phyloP scores from a whole-genome alignment of 2,888 invertebrate species.

The Epistrophe eligans region DNA sequence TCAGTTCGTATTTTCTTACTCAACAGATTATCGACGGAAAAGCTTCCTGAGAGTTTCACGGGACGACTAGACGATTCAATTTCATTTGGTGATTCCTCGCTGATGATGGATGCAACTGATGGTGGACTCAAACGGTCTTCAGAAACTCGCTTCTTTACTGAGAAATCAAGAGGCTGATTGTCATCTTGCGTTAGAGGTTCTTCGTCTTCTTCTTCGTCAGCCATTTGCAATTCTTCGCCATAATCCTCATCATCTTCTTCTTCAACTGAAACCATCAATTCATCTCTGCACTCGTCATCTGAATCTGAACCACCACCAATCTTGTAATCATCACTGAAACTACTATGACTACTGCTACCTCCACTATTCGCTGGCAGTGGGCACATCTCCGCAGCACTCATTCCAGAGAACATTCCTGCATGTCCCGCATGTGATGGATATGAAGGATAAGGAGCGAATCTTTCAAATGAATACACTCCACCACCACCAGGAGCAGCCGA shows the following conservation, averaged over 20 bases:
- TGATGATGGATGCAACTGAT: background rate
- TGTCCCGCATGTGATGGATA: slow-evolving; percentile 46
- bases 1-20: slow-evolving; percentile 79
- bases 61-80: slow-evolving; percentile 23
- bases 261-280: slow-evolving; percentile 66
- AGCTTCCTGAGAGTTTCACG: slow-evolving; percentile 77
- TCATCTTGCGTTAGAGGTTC: slow-evolving; percentile 70
- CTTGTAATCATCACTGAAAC: slow-evolving; percentile 79
- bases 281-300: slow-evolving; percentile 73
- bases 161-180: slow-evolving; percentile 82
- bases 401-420: slow-evolving; percentile 49
- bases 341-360: slow-evolving; percentile 79
- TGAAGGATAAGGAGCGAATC: slow-evolving; percentile 60
- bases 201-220: slow-evolving; percentile 76
- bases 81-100: slow-evolving; percentile 21
- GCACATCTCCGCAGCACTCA: slow-evolving; percentile 44
- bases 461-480: slow-evolving; percentile 85
- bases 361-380: slow-evolving; percentile 52
- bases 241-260: slow-evolving; percentile 77
- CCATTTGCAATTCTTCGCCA: slow-evolving; percentile 75
- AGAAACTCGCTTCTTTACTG: slow-evolving; percentile 80
- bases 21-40: slow-evolving; percentile 81
- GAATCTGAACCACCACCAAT: slow-evolving; percentile 78
- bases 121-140: slow-evolving; percentile 57
- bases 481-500: slow-evolving; percentile 86